Evolutionary conservation across 23 tunicate genomes (phyloP).

Genomic region (Corella eumyota): DNA sequence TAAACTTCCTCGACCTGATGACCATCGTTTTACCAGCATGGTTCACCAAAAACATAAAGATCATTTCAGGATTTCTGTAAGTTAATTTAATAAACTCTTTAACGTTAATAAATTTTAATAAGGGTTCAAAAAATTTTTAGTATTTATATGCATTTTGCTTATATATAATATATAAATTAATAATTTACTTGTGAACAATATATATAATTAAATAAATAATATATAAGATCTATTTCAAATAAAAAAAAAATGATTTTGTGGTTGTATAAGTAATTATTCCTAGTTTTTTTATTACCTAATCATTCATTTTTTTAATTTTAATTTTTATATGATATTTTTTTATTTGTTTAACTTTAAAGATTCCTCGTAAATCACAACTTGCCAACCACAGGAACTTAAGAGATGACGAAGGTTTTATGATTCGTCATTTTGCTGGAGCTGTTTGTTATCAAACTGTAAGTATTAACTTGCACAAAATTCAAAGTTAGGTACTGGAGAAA

Average conservation of each 20-base stretch:
- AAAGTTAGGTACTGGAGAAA: no score
- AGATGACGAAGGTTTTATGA: conserved; percentile 90
- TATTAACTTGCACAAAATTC: not conserved
- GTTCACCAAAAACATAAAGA: conserved; percentile 69
- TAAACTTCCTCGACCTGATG: conserved; percentile 65
- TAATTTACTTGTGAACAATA: no score
- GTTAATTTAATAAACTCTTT: conserved; percentile 1
- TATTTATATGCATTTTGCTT: not conserved
- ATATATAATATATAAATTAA: not conserved
- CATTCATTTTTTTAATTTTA: no score
- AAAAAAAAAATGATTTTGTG: not conserved
- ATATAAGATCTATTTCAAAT: not conserved
- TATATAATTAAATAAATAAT: not conserved
- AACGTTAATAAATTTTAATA: not conserved
- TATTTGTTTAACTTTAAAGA: no score
- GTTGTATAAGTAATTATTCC: not conserved
- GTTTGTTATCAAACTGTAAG: conserved; percentile 92
- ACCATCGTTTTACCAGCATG: conserved; percentile 55
- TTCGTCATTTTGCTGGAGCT: conserved; percentile 97
- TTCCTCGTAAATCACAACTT: conserved; percentile 90
- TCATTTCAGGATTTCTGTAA: conserved; percentile 70
- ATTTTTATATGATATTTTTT: no score
- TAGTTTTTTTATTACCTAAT: no score
- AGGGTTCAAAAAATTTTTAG: not conserved
- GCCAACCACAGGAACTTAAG: conserved; percentile 61